phyloP scores from a whole-genome alignment of 2,113 vertebrate species.

The Calyptomena viridis region DNA sequence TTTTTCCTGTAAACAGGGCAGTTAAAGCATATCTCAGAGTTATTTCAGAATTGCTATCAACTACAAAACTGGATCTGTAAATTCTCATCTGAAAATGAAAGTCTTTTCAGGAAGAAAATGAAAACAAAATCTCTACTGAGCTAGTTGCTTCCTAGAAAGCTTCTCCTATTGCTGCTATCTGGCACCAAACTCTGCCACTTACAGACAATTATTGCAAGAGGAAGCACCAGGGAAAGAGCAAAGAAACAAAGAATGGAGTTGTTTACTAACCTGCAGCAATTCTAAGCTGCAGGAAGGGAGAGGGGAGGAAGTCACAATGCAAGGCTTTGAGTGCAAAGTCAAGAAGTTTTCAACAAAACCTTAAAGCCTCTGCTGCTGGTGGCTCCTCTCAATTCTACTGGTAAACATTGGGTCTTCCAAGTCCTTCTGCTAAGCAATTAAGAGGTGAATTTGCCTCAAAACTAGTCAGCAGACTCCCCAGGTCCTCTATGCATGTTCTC shows the following conservation, averaged over 20 bases:
- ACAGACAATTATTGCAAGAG: neutral
- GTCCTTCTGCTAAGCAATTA: neutral
- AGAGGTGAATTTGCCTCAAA: neutral
- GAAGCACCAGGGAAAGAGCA: neutral
- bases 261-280: neutral
- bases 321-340: neutral
- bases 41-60: neutral
- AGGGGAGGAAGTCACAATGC: neutral
- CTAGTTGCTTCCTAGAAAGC: constrained; percentile 13
- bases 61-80: neutral
- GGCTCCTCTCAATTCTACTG: neutral
- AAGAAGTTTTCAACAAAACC: neutral
- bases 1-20: neutral
- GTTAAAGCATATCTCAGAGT: constrained; percentile 7
- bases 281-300: neutral
- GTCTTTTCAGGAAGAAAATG: neutral
- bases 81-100: neutral
- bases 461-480: neutral
- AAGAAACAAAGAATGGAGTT: neutral
- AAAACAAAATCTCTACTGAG: neutral
- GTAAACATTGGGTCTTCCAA: neutral
- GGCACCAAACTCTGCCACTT: neutral
- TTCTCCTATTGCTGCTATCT: neutral
- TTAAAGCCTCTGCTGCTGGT: neutral
- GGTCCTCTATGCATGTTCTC: neutral